A percentile compares a stretch with the other conserved stretches of the same genome.
These are phyloP conservation scores for Strigops habroptila DNA, from an alignment of 2,113 vertebrate genomes.

Conservation along the genomic window DNA sequence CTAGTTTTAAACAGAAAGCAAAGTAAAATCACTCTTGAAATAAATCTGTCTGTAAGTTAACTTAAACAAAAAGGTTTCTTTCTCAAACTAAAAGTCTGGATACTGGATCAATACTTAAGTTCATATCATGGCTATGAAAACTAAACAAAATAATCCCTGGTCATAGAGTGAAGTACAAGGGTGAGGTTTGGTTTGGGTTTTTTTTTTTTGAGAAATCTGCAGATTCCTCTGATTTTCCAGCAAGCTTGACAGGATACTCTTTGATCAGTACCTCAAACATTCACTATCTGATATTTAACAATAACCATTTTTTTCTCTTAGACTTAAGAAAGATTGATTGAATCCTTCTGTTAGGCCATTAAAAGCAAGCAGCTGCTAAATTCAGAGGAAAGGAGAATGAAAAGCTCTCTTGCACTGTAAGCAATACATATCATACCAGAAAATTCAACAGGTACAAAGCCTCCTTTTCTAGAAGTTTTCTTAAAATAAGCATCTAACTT, in stretches of 20 bases:
- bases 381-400: accelerated
- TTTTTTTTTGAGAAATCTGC: neutral
- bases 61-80: neutral
- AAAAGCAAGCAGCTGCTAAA: neutral
- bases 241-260: neutral
- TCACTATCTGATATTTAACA: neutral
- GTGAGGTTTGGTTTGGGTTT: accelerated
- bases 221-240: neutral
- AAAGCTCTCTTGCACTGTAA: neutral
- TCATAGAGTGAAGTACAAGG: neutral
- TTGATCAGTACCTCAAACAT: accelerated
- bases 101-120: neutral
- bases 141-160: neutral
- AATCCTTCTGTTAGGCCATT: neutral
- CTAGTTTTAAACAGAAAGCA: neutral
- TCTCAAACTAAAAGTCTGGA: neutral
- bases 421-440: accelerated
- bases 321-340: neutral
- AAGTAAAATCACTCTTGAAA: neutral
- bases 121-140: neutral
- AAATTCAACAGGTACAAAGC: neutral
- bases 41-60: neutral
- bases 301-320: too few relatives aligned
- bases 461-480: neutral
- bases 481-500: neutral